Evolutionary conservation across 2,113 vertebrate species (phyloP).

Genomic region (Chaenocephalus aceratus): DNA sequence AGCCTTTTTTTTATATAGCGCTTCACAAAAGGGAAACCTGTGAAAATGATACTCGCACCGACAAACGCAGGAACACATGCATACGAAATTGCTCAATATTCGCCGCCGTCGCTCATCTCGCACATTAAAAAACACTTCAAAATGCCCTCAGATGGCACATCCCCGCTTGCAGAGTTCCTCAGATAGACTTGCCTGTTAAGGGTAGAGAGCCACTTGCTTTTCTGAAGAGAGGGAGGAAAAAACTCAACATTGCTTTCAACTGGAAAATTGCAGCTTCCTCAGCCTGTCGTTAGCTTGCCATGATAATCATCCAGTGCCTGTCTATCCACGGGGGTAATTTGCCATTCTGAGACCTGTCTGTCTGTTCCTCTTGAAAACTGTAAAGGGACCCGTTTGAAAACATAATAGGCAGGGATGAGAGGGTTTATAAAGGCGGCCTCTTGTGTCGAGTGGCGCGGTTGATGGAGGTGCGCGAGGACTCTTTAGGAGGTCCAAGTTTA

Average conservation of each 20-base stretch:
- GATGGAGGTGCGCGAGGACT: constrained; percentile 66
- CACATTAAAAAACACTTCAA: constrained; percentile 64
- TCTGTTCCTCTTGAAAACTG: constrained; percentile 76
- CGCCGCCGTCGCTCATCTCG: constrained; percentile 33
- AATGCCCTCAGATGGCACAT: constrained; percentile 62
- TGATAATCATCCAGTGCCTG: constrained; percentile 75
- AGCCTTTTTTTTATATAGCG: constrained; percentile 51
- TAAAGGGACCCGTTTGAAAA: constrained; percentile 71
- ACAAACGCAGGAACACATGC: constrained; percentile 28
- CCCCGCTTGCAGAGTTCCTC: constrained; percentile 47
- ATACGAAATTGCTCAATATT: constrained; percentile 31
- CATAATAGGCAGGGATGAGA: constrained; percentile 65
- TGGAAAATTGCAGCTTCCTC: constrained; percentile 80
- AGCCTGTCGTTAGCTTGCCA: constrained; percentile 75
- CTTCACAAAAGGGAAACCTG: constrained; percentile 57
- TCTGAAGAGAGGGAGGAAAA: constrained; percentile 15
- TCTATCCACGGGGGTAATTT: constrained; percentile 77
- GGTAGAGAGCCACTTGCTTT: constrained; percentile 68
- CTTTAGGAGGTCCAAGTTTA: constrained; percentile 67
- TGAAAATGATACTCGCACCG: constrained; percentile 48
- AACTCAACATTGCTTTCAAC: constrained; percentile 72
- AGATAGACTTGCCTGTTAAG: constrained; percentile 74
- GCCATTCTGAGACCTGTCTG: constrained; percentile 78
- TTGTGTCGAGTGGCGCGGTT: constrained; percentile 63
- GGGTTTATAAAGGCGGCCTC: constrained; percentile 66